A percentile compares a stretch with the other conserved stretches of the same genome.
Conservation (phyloP, 2,113 vertebrate genomes). For the Cacatua alba region DNA sequence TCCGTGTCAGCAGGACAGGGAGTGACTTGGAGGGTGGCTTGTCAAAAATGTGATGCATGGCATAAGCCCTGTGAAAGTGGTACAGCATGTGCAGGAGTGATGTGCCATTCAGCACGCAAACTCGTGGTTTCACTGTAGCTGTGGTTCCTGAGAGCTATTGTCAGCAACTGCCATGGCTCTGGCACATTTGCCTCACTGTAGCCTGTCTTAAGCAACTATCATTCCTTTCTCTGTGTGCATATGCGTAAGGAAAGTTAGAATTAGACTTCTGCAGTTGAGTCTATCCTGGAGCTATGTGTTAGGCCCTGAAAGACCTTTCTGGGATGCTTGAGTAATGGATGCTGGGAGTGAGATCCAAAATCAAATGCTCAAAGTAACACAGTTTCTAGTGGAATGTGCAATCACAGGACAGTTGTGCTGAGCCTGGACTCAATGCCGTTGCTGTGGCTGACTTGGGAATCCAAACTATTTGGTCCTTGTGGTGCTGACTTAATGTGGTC, state of each 20-base stretch:
- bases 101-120: not conserved
- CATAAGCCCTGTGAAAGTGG: not conserved
- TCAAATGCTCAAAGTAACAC: not conserved
- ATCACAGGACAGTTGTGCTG: not conserved
- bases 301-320: not conserved
- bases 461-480: not conserved
- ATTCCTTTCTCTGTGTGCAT: rapidly evolving
- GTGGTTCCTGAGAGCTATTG: not conserved
- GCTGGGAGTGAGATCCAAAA: not conserved
- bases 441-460: not conserved
- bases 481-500: not conserved
- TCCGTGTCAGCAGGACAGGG: not conserved
- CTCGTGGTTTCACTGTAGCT: not conserved
- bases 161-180: not conserved
- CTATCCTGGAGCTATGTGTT: not conserved
- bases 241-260: not conserved
- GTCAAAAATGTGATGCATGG: not conserved
- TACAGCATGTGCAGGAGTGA: not conserved
- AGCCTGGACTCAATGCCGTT: not conserved
- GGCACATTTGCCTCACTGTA: not conserved
- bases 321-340: not conserved
- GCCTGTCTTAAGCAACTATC: not conserved
- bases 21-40: not conserved
- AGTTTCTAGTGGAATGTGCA: not conserved
- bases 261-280: not conserved